phyloP scores from a whole-genome alignment of 2,888 invertebrate genomes.

The Eretmocerus hayati region DNA sequence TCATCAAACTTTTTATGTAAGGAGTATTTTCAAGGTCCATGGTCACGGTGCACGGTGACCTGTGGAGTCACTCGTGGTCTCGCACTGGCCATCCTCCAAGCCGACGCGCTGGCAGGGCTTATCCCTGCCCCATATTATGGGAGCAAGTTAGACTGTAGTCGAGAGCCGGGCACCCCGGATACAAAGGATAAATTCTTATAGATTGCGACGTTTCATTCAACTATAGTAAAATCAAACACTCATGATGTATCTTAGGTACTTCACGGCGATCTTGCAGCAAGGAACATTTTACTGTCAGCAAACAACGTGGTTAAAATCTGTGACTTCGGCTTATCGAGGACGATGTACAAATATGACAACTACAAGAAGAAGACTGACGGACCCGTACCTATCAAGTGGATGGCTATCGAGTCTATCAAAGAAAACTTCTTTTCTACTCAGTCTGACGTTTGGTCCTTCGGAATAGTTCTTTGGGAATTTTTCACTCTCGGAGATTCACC shows the following conservation, averaged over 20 bases:
- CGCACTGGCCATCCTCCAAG: too few relatives aligned
- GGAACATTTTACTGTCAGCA: constrained; percentile 83
- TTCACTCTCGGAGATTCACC: constrained; percentile 81
- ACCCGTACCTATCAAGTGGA: constrained; percentile 90
- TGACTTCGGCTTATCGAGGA: constrained; percentile 91
- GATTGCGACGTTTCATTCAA: too few relatives aligned
- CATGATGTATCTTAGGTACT: constrained; percentile 59
- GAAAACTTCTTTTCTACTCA: constrained; percentile 89
- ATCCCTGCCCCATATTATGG: too few relatives aligned
- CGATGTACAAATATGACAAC: constrained; percentile 82
- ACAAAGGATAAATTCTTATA: too few relatives aligned
- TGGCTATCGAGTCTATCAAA: constrained; percentile 87
- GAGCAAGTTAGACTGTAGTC: too few relatives aligned
- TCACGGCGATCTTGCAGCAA: constrained; percentile 83
- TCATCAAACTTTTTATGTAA: too few relatives aligned
- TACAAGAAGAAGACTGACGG: constrained; percentile 84
- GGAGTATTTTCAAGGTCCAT: too few relatives aligned
- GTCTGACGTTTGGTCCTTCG: constrained; percentile 92
- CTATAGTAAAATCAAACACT: too few relatives aligned
- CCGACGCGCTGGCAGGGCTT: too few relatives aligned
- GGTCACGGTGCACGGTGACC: too few relatives aligned
- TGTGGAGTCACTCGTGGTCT: too few relatives aligned
- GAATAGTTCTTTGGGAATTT: constrained; percentile 84
- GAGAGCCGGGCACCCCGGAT: too few relatives aligned
- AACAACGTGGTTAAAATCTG: constrained; percentile 92